A percentile compares a stretch with the other conserved stretches of the same genome.
Conservation (phyloP, 2,888 invertebrate genomes). For the Tridacna crocea region DNA sequence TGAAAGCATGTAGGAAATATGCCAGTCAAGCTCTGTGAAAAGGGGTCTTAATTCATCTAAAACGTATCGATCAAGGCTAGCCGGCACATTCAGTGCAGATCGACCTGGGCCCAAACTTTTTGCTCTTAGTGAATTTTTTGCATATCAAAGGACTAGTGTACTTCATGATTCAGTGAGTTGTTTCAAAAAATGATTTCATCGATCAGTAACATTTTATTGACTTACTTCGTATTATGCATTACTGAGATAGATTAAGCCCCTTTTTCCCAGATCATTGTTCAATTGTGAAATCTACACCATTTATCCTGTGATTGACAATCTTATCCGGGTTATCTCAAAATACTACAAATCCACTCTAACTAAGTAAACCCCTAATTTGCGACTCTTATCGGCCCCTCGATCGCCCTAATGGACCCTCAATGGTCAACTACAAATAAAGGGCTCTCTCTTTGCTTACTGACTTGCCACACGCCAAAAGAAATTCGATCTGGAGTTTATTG, state of each 20-base stretch:
- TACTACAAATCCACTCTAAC: constrained; percentile 44
- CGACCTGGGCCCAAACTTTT: too few relatives aligned
- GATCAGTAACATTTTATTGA: too few relatives aligned
- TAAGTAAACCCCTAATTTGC: constrained; percentile 37
- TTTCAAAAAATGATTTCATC: too few relatives aligned
- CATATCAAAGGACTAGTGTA: too few relatives aligned
- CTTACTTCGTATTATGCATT: background rate
- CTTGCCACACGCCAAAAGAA: constrained; percentile 56
- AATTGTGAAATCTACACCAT: constrained; percentile 48
- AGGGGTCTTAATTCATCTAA: too few relatives aligned
- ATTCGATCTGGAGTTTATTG: constrained; percentile 31
- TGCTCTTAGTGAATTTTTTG: too few relatives aligned
- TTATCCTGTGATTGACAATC: constrained; percentile 31
- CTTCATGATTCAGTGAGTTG: too few relatives aligned
- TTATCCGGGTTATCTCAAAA: constrained; percentile 43
- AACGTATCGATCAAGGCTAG: too few relatives aligned
- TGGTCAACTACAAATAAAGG: constrained; percentile 44
- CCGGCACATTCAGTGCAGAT: too few relatives aligned
- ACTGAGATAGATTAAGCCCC: background rate
- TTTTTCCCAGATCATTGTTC: too few relatives aligned
- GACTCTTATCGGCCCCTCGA: constrained; percentile 43
- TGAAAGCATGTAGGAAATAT: too few relatives aligned
- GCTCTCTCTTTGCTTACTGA: constrained; percentile 26
- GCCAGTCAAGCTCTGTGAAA: too few relatives aligned
- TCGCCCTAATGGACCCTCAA: constrained; percentile 37